phyloP scores from a whole-genome alignment of 2,888 invertebrate species.

The Schizotus pectinicornis region DNA sequence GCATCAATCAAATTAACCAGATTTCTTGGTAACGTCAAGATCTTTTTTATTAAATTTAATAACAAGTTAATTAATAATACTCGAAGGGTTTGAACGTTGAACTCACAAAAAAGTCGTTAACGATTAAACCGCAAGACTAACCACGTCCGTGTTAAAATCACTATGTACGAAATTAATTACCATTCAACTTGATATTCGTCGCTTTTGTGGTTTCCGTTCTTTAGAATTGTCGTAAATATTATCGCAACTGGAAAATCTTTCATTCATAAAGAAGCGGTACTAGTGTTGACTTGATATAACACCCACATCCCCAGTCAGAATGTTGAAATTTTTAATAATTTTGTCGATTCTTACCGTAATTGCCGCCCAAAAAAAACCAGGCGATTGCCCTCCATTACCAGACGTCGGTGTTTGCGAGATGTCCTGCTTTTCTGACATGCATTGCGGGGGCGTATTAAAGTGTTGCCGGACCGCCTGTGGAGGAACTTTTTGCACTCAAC shows the following conservation, averaged over 20 bases:
- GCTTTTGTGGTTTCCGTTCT: conserved; percentile 16
- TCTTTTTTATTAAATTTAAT: too few relatives aligned
- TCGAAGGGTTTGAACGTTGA: background rate
- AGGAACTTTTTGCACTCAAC: conserved; percentile 16
- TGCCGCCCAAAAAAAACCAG: conserved; percentile 13
- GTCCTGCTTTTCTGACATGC: conserved; percentile 15
- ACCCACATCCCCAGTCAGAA: background rate
- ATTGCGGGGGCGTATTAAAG: conserved; percentile 16
- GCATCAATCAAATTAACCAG: too few relatives aligned
- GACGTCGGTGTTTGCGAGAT: conserved; percentile 20
- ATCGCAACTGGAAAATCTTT: background rate
- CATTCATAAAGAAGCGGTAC: background rate
- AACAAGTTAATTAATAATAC: background rate
- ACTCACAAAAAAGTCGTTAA: background rate
- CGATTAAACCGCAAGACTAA: conserved; percentile 8
- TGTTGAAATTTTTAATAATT: conserved; percentile 14
- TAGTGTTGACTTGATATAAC: too few relatives aligned
- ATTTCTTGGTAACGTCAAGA: too few relatives aligned
- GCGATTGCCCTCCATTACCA: conserved; percentile 20
- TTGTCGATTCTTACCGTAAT: background rate
- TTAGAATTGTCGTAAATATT: background rate
- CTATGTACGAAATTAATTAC: background rate
- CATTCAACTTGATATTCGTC: too few relatives aligned
- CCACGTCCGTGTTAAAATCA: conserved; percentile 13
- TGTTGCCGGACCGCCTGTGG: conserved; percentile 23